These are phyloP conservation scores for Acanthaster planci DNA, from an alignment of 35 echinoderm and acorn worm genomes.

Conservation along the genomic window DNA sequence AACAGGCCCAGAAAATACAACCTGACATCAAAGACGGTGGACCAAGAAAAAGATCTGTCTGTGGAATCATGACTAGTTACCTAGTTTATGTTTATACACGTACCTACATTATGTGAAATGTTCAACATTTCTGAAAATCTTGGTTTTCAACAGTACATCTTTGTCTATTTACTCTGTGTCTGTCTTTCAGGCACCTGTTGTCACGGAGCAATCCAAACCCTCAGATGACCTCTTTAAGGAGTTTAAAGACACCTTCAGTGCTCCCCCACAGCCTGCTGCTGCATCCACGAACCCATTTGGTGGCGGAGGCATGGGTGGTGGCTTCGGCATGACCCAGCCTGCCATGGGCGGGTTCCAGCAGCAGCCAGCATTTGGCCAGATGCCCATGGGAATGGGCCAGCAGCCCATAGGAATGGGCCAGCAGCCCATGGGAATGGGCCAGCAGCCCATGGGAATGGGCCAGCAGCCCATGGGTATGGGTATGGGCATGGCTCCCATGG, in stretches of 20 bases:
- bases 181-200: not conserved
- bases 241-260: conserved; percentile 72
- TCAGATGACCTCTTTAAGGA: conserved; percentile 85
- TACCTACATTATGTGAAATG: too few species aligned
- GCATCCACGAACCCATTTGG: conserved; percentile 71
- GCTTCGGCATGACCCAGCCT: not conserved
- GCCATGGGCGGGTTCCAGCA: conserved; percentile 1
- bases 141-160: not conserved
- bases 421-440: conserved; percentile 23
- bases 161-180: conserved; percentile 2
- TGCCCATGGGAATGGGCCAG: conserved; percentile 9
- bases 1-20: too few species aligned
- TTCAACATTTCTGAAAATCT: too few species aligned
- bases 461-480: conserved; percentile 26
- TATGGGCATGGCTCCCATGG: conserved; percentile 8
- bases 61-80: too few species aligned
- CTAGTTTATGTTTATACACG: too few species aligned
- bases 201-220: conserved; percentile 40
- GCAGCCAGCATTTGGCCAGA: conserved; percentile 24
- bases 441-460: conserved; percentile 27
- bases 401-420: not conserved
- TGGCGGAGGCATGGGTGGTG: conserved; percentile 11
- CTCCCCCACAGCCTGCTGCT: conserved; percentile 33
- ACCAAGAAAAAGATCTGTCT: too few species aligned
- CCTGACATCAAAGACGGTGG: too few species aligned